These are phyloP conservation scores for Elachura formosa DNA, from an alignment of 2,113 vertebrate species.

Conservation along the genomic window DNA sequence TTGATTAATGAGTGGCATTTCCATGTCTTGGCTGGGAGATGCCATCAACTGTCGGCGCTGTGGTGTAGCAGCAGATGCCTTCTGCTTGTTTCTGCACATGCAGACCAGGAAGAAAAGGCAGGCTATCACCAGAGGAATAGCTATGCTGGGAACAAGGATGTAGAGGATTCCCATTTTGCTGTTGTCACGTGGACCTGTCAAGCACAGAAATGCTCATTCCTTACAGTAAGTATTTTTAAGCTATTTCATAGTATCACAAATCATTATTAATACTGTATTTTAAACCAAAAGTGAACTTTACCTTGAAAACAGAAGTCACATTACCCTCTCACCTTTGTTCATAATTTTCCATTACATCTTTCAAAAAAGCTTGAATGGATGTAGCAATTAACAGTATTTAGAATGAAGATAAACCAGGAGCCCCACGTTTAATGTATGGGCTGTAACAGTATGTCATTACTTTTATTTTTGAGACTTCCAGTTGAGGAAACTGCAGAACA, in stretches of 20 bases:
- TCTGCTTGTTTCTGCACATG: constrained; percentile 95
- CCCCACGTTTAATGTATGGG: background rate
- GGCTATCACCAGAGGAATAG: constrained; percentile 89
- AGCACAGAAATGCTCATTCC: background rate
- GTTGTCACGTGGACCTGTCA: constrained; percentile 82
- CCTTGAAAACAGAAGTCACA: background rate
- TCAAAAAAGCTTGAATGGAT: background rate
- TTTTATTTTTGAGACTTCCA: background rate
- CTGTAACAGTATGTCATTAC: background rate
- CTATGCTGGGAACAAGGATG: constrained; percentile 92
- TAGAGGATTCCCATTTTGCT: constrained; percentile 93
- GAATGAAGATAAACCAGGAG: background rate
- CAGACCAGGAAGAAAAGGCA: constrained; percentile 95
- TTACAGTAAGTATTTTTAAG: background rate
- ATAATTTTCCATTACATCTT: background rate
- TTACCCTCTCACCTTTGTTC: background rate
- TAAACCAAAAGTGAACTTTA: background rate
- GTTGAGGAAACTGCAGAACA: background rate
- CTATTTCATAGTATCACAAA: background rate
- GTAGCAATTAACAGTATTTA: background rate
- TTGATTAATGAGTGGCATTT: constrained; percentile 88
- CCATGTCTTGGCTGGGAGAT: constrained; percentile 89
- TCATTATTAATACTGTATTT: background rate
- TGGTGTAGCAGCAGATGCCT: constrained; percentile 77
- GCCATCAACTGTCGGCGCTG: constrained; percentile 83